Conservation (phyloP, 2,797 vertebrate species). For the Vultur gryphus region DNA sequence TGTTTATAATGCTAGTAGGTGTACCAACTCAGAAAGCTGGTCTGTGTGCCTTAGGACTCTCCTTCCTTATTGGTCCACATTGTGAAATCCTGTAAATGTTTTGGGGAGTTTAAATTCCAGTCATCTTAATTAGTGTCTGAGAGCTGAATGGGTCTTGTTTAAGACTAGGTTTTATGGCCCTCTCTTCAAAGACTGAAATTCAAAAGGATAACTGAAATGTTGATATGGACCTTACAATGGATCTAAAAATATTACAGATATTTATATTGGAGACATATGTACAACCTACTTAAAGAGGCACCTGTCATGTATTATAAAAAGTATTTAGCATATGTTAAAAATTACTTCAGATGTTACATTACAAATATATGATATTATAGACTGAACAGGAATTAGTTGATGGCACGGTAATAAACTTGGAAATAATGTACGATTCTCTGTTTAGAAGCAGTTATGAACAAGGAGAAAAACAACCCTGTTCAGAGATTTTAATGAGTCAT, state of each 20-base stretch:
- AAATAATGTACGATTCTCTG: neutral
- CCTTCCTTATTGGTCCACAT: neutral
- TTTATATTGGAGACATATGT: neutral
- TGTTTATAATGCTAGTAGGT: neutral
- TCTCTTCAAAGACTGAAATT: neutral
- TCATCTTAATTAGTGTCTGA: neutral
- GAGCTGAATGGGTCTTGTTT: neutral
- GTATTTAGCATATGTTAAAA: neutral
- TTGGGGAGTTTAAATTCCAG: neutral
- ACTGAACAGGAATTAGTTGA: neutral
- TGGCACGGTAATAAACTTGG: neutral
- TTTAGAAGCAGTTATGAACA: neutral
- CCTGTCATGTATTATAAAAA: neutral
- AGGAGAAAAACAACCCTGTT: neutral
- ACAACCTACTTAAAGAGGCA: neutral
- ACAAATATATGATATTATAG: neutral
- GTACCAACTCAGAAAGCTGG: neutral
- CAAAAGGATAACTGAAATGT: neutral
- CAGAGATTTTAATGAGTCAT: conserved; percentile 34
- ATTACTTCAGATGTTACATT: neutral
- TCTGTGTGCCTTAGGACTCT: neutral
- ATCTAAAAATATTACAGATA: neutral
- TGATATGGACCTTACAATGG: fast-evolving
- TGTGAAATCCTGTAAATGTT: neutral
- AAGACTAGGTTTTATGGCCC: neutral